Evolutionary conservation across 2,113 vertebrate species (phyloP), one percentile per base, ranked within the genome.

Genomic region (Notothenia rossii): DNA sequence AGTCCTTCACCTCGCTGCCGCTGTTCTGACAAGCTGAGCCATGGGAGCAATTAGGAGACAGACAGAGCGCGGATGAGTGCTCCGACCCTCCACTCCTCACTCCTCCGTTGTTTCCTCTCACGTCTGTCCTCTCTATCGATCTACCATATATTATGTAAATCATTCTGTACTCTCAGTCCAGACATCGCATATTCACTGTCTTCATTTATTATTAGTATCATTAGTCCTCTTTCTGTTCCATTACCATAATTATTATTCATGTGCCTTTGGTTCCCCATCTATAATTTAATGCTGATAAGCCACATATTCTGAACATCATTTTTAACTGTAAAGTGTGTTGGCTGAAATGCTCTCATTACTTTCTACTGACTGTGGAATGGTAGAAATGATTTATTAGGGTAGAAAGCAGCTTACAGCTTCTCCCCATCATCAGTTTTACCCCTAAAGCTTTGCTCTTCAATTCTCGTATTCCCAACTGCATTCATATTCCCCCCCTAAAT

Each of bases 1-100:
- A 77, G 75, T 75, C 63, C 66, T 85, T 78, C 82, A 73, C 79
- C 63, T 67, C 79, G 62, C 66, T 67, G 70, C 74, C 74, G 74
- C 43, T 81, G 58, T 68, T 83, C 76, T 87, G 87, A 86, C 85
- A 86, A 62, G 59, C 48, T 71, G 81, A 89, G 79, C 81, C 75
- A 56, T 76, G 88, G 77, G 83, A 83, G 73, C 81, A 79, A 87
- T 87, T 89, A 86, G 79, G 63, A 86, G 65, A 59, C 71, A 75
- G 69, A 74, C 78, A 53, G 81, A 76, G 65, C 77, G 62, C 9
- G 49, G 75, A 77, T 70, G 66, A 77, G 61, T 50, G 33, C 50
- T 66, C 74, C 82, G 71, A 81, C 85, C 80, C 59, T 73, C 66
- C 63, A 15, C 62, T 61, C 64, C 63, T 72, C 49, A 45, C 59